Percentiles rank a stretch among this genome's conserved stretches.
phyloP scores from a whole-genome alignment of 2,888 invertebrate species.

The Cyclophora punctaria region DNA sequence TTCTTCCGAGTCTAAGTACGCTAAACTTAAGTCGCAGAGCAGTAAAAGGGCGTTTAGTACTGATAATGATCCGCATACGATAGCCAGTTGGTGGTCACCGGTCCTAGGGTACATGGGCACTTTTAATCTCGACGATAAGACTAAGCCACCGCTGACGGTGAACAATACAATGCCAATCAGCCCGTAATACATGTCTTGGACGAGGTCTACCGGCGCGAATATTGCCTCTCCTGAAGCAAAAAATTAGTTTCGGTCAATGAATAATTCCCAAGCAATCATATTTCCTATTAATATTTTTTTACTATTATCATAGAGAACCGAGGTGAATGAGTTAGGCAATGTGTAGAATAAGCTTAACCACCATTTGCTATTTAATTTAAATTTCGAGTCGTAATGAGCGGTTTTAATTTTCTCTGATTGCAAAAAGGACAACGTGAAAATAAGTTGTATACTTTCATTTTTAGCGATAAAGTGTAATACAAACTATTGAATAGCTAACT shows the following conservation, averaged over 20 bases:
- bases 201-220: conserved; percentile 60
- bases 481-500: too few species aligned
- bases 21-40: conserved; percentile 57
- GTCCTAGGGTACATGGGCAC: conserved; percentile 40
- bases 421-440: too few species aligned
- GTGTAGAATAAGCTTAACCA: not conserved
- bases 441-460: too few species aligned
- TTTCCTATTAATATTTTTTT: too few species aligned
- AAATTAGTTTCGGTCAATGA: conserved; percentile 16
- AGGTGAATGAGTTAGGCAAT: too few species aligned
- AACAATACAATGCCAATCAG: conserved; percentile 52
- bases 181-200: conserved; percentile 65
- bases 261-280: too few species aligned
- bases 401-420: too few species aligned
- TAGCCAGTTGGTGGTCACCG: conserved; percentile 42
- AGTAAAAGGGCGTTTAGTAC: conserved; percentile 47
- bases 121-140: conserved; percentile 39
- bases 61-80: conserved; percentile 42
- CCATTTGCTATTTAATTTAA: not conserved
- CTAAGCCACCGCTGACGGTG: conserved; percentile 46
- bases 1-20: conserved; percentile 65
- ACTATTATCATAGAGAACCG: too few species aligned
- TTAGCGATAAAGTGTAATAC: too few species aligned
- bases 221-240: conserved; percentile 62
- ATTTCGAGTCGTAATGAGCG: too few species aligned